Base-by-base conservation (phyloP, 2,888 invertebrate genomes). In the Leucozona laternaria region DNA sequence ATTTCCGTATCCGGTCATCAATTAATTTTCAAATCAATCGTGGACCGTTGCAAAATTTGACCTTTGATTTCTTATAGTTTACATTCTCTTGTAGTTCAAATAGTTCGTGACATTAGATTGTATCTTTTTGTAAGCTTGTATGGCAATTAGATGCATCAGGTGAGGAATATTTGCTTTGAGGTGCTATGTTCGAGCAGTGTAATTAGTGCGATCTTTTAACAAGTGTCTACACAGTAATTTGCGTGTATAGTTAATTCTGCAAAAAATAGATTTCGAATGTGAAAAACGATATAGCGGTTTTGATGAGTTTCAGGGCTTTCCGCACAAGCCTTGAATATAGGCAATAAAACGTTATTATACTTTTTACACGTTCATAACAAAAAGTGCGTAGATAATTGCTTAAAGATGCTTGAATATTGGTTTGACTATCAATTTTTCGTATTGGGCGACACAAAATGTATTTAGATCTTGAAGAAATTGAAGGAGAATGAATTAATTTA, bases 1-100 rank as follows among this genome's bases (percentile, higher is more conserved):
- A 70, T 77, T 68, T 77, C 77, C 68, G 68, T 77, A 70, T 70
- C 58, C 58, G 77, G 68, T 66, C 43, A 48, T 48, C 68, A 37
- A 68, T 77, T 73, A 34, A 34, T 58, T 50, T 25, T 45, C 40
- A 48, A 73, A 73, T 73, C 22, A 73, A 13, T 62, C 5, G 31
- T 37, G 53, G 25, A 53, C 58, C 45, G 58, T 72, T 58, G 45
- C 71, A n/a, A 72, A 72, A 45, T 72, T 6, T 45, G 71, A 72
- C 57, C 71, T 72, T 58, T 72, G 37, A 48, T 72, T 71, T 55
- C n/a, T 28, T 31, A 28, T 22, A 17, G 20, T n/a, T 37, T 48
- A 53, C 68, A 50, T 28, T 68, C 68, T 68, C 68, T 68, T 68
- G 31, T 66, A 34, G 66, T 48, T 45, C 48, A 48, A 66, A 48